phyloP scores from a whole-genome alignment of 92 coral and sea anemone genomes.

The Micromussa lordhowensis region DNA sequence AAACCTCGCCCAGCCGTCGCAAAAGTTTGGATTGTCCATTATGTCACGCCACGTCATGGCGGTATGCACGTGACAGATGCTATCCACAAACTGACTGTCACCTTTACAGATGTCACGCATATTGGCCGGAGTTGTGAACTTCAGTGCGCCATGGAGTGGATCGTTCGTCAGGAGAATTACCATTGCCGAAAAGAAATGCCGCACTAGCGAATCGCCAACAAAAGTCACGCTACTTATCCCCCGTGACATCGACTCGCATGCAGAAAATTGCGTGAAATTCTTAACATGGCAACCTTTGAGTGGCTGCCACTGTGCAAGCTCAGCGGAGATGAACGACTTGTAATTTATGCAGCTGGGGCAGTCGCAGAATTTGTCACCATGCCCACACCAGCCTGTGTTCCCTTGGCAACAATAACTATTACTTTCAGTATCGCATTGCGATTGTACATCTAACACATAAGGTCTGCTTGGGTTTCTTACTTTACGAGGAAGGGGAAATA shows the following conservation, averaged over 20 bases:
- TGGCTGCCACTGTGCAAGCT: slow-evolving; percentile 84
- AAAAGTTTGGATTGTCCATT: slow-evolving; percentile 69
- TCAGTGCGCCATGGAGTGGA: slow-evolving; percentile 75
- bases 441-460: slow-evolving; percentile 75
- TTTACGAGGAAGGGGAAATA: slow-evolving; percentile 80
- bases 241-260: slow-evolving; percentile 71
- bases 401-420: slow-evolving; percentile 80
- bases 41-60: slow-evolving; percentile 81
- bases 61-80: slow-evolving; percentile 82
- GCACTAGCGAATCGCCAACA: slow-evolving; percentile 85
- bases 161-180: slow-evolving; percentile 73
- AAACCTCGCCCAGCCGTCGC: slow-evolving; percentile 60
- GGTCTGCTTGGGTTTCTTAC: slow-evolving; percentile 45
- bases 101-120: slow-evolving; percentile 67
- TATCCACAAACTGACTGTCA: slow-evolving; percentile 86
- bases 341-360: slow-evolving; percentile 80
- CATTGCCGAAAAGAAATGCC: slow-evolving; percentile 85
- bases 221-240: slow-evolving; percentile 65
- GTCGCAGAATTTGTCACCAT: slow-evolving; percentile 66
- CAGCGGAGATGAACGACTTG: slow-evolving; percentile 76
- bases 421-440: slow-evolving; percentile 80
- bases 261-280: slow-evolving; percentile 77
- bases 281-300: slow-evolving; percentile 57
- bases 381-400: slow-evolving; percentile 82
- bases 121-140: slow-evolving; percentile 46